Evolutionary conservation across 2,888 invertebrate genomes (phyloP).

Genomic region (Cephus pulcher): DNA sequence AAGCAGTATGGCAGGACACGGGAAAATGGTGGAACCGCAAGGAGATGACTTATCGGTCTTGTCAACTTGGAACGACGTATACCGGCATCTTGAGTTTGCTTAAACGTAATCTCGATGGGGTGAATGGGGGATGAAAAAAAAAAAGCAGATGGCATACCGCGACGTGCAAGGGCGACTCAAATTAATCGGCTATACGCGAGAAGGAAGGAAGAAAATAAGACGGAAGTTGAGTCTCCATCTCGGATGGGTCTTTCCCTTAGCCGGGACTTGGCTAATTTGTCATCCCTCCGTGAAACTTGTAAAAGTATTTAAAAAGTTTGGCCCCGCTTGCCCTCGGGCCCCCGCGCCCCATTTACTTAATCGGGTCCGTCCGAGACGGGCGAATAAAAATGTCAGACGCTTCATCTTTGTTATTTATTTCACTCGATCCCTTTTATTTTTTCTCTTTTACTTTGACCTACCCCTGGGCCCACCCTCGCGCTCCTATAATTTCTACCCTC

Average conservation of each 20-base stretch:
- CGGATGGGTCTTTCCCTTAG: background rate
- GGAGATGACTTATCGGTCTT: background rate
- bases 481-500: background rate
- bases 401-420: background rate
- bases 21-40: background rate
- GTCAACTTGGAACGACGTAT: background rate
- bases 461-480: background rate
- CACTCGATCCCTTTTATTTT: background rate
- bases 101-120: background rate
- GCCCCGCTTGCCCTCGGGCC: slow-evolving; percentile 38
- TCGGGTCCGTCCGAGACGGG: background rate
- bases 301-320: slow-evolving; percentile 65
- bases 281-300: slow-evolving; percentile 3
- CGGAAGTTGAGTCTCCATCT: background rate
- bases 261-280: slow-evolving; percentile 9
- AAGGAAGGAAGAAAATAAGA: background rate
- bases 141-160: background rate
- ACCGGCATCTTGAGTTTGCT: background rate
- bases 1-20: background rate
- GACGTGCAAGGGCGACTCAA: background rate
- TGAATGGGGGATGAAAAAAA: background rate
- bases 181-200: slow-evolving; percentile 9
- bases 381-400: slow-evolving; percentile 2
- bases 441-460: background rate
- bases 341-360: slow-evolving; percentile 44